Base-by-base conservation (phyloP, 2,797 vertebrate genomes). In the Bufotes viridis region DNA sequence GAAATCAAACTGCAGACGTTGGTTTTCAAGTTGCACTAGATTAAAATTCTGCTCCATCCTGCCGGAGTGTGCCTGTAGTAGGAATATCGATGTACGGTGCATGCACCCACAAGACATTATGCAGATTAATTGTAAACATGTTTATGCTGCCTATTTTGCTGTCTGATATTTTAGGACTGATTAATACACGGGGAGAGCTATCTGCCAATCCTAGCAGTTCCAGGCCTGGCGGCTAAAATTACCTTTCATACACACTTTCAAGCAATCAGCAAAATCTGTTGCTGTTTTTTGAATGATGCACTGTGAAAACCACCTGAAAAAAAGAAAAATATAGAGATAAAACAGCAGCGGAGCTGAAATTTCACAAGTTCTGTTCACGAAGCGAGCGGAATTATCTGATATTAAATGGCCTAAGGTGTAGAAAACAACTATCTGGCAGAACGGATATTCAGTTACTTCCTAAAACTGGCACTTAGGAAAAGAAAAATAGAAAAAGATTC, bases 181-280 rank as follows among this genome's bases (percentile, higher is more conserved):
- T 85, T 67, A 76, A 86, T 81, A 75, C 17, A 55, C 14, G 29
- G 69, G 12, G 26, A 42, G 57, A 63, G 72, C 49, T 0, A 51
- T 78, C 26, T 78, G 63, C 81, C 87, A 34, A 61, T 78, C 69
- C 0, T 9, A 58, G 57, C 57, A 1, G 34, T 70, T 65, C 60
- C 26, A 15, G 82, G 76, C 58, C 79, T 24, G 61, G 24, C 26
- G 20, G 78, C 69, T 42, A 82, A 42, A 58, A 89, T 89, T 94
- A 95, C 93, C 94, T 53, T 82, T 91, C 93, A 94, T 92, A 89
- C 92, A 93, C 67, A 93, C 88, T 90, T 92, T 94, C 55, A 95
- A 87, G 84, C 92, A 92, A 87, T 95, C 94, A 24, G 92, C 92
- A 78, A 90, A 61, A 17, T 89, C 83, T 0, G 90, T 42, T 3